Conservation (phyloP, 1,140 invertebrate genomes). For the Drosophila tani region DNA sequence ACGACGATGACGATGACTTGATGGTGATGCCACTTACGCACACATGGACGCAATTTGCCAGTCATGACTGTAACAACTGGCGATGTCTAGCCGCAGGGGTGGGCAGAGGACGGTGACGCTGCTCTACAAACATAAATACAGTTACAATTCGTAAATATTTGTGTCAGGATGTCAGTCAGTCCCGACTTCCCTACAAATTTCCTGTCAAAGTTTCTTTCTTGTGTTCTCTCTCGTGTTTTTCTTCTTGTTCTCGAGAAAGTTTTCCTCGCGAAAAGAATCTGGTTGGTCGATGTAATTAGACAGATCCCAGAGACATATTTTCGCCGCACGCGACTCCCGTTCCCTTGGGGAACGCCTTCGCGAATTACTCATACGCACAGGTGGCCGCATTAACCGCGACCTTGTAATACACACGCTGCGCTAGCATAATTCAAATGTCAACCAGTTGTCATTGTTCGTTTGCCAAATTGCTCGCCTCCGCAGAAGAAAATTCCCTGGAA, state of each 20-base stretch:
- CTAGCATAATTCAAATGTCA: slow-evolving; percentile 62
- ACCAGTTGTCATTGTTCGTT: slow-evolving; percentile 46
- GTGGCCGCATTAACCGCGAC: slow-evolving; percentile 36
- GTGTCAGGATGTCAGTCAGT: slow-evolving; percentile 50
- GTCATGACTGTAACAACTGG: slow-evolving; percentile 17
- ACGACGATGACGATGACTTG: slow-evolving; percentile 32
- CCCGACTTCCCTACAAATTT: slow-evolving; percentile 42
- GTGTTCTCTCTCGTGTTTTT: neutral
- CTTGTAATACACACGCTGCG: slow-evolving; percentile 49
- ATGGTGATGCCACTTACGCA: slow-evolving; percentile 41
- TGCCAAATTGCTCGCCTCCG: slow-evolving; percentile 33
- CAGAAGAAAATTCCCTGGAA: slow-evolving; percentile 12
- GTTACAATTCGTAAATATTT: slow-evolving; percentile 52
- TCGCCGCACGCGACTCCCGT: slow-evolving; percentile 3
- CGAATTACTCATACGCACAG: slow-evolving; percentile 58
- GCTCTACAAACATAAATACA: slow-evolving; percentile 24
- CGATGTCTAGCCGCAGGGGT: slow-evolving; percentile 18
- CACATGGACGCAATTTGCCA: slow-evolving; percentile 28
- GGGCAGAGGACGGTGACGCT: neutral
- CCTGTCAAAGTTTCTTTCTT: slow-evolving; percentile 33
- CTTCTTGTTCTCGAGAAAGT: slow-evolving; percentile 23
- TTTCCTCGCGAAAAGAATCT: neutral
- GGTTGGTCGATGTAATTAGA: slow-evolving; percentile 37
- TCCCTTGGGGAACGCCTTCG: neutral
- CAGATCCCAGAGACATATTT: slow-evolving; percentile 11